Conservation (phyloP, 2,797 vertebrate genomes). For the Eulemur rubriventer region DNA sequence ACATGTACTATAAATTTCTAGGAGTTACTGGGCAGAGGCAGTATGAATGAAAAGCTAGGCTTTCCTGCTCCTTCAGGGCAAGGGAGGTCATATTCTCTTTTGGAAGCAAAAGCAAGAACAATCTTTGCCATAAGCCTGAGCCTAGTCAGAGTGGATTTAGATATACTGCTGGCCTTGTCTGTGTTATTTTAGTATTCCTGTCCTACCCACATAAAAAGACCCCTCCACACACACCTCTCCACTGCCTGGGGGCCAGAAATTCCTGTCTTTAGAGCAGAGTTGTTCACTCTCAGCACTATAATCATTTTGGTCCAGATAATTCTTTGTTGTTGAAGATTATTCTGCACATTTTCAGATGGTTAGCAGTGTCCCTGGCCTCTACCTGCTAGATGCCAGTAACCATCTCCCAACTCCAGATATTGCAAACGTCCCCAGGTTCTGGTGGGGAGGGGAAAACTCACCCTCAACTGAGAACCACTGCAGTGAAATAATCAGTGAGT, state of each 20-base stretch:
- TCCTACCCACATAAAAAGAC: not conserved
- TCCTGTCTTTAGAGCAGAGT: not conserved
- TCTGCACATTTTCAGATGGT: not conserved
- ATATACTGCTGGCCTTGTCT: not conserved
- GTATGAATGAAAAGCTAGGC: not conserved
- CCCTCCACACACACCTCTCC: not conserved
- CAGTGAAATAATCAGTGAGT: not conserved
- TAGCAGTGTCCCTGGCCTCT: not conserved
- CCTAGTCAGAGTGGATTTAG: not conserved
- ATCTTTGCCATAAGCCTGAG: not conserved
- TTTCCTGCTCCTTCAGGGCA: not conserved
- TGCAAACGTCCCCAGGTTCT: not conserved
- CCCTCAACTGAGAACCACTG: not conserved
- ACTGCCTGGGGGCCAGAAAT: not conserved
- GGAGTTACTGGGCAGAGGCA: not conserved
- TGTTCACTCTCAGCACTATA: not conserved
- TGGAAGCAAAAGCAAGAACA: constrained; percentile 12
- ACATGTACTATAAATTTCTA: not conserved
- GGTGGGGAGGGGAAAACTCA: not conserved
- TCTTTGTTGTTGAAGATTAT: not conserved
- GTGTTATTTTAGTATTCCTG: not conserved
- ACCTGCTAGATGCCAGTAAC: not conserved
- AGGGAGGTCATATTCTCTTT: not conserved
- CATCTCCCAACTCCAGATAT: not conserved
- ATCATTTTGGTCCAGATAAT: not conserved